These are phyloP conservation scores for Phragmatobia fuliginosa DNA, from an alignment of 2,888 invertebrate species.

Conservation along the genomic window DNA sequence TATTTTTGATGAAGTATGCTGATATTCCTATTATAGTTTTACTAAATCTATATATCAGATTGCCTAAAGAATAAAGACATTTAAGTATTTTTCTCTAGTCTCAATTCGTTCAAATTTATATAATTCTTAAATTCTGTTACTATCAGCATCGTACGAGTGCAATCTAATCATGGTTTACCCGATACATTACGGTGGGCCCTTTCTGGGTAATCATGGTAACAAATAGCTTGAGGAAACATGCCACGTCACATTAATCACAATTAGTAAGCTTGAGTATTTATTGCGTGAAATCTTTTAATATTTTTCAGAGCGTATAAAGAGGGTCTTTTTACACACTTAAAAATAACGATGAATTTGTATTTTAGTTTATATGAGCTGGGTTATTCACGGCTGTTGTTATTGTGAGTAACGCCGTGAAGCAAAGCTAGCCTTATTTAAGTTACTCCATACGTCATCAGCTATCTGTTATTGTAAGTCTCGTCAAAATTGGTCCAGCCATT, in stretches of 20 bases:
- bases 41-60: background rate
- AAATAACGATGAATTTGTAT: background rate
- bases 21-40: background rate
- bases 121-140: background rate
- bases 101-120: too few relatives aligned
- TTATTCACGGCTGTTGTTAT: too few relatives aligned
- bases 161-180: background rate
- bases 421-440: too few relatives aligned
- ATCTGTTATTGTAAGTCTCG: too few relatives aligned
- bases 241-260: slow-evolving; percentile 10
- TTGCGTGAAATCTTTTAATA: background rate
- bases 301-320: too few relatives aligned
- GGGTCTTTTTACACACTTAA: background rate
- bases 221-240: background rate
- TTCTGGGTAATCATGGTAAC: background rate
- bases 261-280: background rate
- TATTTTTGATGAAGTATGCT: background rate
- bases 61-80: background rate
- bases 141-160: background rate
- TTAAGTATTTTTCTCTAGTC: too few relatives aligned
- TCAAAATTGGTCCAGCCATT: too few relatives aligned
- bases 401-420: too few relatives aligned
- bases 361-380: too few relatives aligned
- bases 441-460: too few relatives aligned
- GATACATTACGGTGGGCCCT: background rate